Evolutionary conservation across 2,888 invertebrate genomes (phyloP).

Genomic region (Scrobipalpa costella): DNA sequence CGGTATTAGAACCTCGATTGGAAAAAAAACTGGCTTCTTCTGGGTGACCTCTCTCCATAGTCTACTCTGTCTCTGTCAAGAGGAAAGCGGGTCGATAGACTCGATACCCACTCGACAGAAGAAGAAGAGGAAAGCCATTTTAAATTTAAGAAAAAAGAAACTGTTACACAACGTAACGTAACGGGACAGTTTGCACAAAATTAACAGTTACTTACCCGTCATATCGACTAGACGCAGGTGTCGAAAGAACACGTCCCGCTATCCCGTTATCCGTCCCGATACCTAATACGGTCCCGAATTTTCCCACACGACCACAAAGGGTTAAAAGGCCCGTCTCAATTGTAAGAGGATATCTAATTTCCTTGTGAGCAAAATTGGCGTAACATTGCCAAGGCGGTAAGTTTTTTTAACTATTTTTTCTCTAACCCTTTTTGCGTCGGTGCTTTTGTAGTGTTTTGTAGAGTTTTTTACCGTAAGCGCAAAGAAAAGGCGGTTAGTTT

Average conservation of each 20-base stretch:
- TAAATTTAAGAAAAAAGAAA: conserved; percentile 36
- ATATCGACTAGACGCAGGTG: conserved; percentile 46
- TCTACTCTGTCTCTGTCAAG: too few species aligned
- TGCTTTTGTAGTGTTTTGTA: conserved; percentile 52
- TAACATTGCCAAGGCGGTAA: conserved; percentile 69
- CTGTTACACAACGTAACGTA: not conserved
- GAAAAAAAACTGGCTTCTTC: too few species aligned
- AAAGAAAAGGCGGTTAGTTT: conserved; percentile 82
- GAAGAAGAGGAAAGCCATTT: too few species aligned
- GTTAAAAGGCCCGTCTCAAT: conserved; percentile 67
- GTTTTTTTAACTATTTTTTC: conserved; percentile 52
- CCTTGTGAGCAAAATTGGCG: conserved; percentile 80
- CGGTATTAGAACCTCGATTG: too few species aligned
- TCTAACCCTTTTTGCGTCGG: conserved; percentile 63
- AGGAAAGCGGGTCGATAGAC: too few species aligned
- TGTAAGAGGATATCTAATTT: conserved; percentile 80
- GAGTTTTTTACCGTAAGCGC: conserved; percentile 63
- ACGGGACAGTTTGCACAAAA: not conserved
- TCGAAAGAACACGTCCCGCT: conserved; percentile 36
- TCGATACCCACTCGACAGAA: too few species aligned
- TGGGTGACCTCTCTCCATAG: too few species aligned
- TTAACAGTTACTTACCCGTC: conserved; percentile 24
- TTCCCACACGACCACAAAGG: conserved; percentile 75
- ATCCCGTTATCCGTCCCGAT: conserved; percentile 47
- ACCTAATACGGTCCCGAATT: conserved; percentile 52